These are phyloP conservation scores for Phylloscopus collybita DNA, from an alignment of 2,797 vertebrate species.

Conservation along the genomic window DNA sequence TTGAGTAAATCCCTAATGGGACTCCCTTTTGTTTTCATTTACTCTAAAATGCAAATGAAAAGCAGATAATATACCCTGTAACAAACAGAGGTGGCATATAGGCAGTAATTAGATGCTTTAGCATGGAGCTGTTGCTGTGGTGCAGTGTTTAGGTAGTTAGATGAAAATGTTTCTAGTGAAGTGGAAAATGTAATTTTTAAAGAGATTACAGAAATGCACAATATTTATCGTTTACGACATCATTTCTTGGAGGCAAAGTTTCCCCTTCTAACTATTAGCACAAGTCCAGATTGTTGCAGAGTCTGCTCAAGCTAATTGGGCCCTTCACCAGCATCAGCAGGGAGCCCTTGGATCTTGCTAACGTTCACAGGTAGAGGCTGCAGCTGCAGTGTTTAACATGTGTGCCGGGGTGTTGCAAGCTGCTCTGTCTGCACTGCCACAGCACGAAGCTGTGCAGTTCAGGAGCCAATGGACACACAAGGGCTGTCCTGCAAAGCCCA, in stretches of 20 bases:
- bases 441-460: not conserved
- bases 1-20: conserved; percentile 49
- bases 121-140: not conserved
- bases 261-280: not conserved
- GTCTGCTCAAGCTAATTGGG: not conserved
- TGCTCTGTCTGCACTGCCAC: not conserved
- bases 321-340: not conserved
- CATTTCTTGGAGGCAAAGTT: not conserved
- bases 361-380: not conserved
- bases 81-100: not conserved
- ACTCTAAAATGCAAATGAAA: conserved; percentile 28
- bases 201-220: not conserved
- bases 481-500: not conserved
- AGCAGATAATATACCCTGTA: conserved; percentile 21
- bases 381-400: fast-evolving
- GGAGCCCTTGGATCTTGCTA: not conserved
- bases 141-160: not conserved
- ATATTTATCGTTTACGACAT: not conserved
- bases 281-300: not conserved
- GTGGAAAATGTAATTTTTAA: not conserved
- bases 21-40: conserved; percentile 51
- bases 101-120: not conserved
- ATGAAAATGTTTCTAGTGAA: not conserved
- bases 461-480: not conserved
- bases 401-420: not conserved